Conservation (phyloP, 35 echinoderm and acorn worm genomes). For the Ophiothrix spiculata region DNA sequence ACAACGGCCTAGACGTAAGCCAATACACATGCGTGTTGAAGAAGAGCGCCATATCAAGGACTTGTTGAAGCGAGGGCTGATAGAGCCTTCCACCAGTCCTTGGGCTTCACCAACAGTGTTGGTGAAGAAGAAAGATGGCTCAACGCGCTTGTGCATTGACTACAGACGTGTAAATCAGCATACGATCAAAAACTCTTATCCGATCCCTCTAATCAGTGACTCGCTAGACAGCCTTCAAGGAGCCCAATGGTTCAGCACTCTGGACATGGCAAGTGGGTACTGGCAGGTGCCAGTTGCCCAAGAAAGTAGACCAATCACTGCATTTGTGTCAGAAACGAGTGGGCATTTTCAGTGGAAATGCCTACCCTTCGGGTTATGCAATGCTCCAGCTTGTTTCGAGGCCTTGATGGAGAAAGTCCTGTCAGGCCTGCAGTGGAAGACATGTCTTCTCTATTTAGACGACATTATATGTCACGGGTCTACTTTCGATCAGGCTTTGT, state of each 20-base stretch:
- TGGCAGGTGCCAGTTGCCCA: constrained; percentile 69
- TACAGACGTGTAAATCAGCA: constrained; percentile 58
- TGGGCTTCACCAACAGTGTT: constrained; percentile 62
- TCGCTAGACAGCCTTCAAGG: constrained; percentile 53
- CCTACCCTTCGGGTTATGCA: constrained; percentile 63
- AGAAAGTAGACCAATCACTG: constrained; percentile 45
- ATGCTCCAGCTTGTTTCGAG: constrained; percentile 29
- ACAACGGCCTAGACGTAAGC: constrained; percentile 40
- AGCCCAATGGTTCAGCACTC: constrained; percentile 52
- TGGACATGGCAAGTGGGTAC: constrained; percentile 73
- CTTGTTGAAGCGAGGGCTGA: constrained; percentile 45
- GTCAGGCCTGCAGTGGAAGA: constrained; percentile 45
- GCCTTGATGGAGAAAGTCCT: neutral
- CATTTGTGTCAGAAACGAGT: constrained; percentile 45
- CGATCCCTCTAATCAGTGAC: constrained; percentile 58
- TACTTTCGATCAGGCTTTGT: constrained; percentile 53
- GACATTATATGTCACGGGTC: neutral
- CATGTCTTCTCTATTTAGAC: neutral
- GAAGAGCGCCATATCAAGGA: constrained; percentile 42
- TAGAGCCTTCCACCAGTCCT: constrained; percentile 49
- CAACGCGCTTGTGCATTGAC: constrained; percentile 60
- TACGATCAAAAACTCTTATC: constrained; percentile 62
- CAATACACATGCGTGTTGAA: constrained; percentile 33
- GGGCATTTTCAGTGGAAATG: constrained; percentile 58
- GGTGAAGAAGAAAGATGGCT: constrained; percentile 73